Base-by-base conservation (phyloP, 2,113 vertebrate species). In the Cryptotis parvus region DNA sequence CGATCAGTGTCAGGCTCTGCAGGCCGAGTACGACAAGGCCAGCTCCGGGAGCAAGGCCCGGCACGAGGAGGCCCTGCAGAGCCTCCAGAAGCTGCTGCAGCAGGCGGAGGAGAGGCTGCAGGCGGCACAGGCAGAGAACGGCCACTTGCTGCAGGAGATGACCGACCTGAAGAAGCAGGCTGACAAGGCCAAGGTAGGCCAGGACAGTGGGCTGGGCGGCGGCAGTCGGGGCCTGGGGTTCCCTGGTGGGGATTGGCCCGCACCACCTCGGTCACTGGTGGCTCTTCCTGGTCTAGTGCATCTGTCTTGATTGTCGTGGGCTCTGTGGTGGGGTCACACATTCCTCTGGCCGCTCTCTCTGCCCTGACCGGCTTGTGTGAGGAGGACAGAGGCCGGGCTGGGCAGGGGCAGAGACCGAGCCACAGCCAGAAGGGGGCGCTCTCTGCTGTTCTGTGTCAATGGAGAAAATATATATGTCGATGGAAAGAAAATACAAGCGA, bases 131-230 rank as follows among this genome's bases (percentile, higher is more conserved):
- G 96, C 97, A 84, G 97, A 97, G 82, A 98, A 96, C 37, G 89
- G 78, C 1, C 95, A 98, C 84, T 94, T 99, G 84, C 95, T 98
- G 95, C 98, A 97, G 89, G 95, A 97, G 93, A 92, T 98, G 43
- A 98, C 98, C 66, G 98, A 99, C 85, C 97, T 99, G 96, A 98
- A 97, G 87, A 95, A 96, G 9, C 98, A 98, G 87, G 98, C 98
- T 0, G 98, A 99, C 77, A 97, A 98, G 87, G 98, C 97, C 94
- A 97, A 97, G 97, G 99, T 99, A 98, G 0, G n/a, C n/a, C n/a
- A n/a, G n/a, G n/a, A n/a, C n/a, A n/a, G 97, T 97, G n/a, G 4
- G 27, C 63, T 6, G 9, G 63, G 63, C 26, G 29, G 63, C 4
- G 63, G 63, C 63, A 15, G 63, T 10, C 63, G 3, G 63, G 4